Conservation (phyloP, 2,797 vertebrate species). For the Notolabrus celidotus region DNA sequence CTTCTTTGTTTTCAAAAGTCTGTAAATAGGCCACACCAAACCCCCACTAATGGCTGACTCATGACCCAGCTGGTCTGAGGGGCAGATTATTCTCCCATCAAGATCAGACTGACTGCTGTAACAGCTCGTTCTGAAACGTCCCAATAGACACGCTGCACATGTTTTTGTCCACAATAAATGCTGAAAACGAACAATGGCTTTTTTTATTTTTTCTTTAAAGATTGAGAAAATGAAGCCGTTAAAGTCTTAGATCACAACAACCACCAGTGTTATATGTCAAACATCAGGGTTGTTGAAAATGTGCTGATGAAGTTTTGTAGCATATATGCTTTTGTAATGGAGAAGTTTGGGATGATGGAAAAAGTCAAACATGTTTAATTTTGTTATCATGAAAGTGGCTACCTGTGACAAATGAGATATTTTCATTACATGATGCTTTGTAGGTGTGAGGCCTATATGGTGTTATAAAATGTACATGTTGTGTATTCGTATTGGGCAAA, state of each 20-base stretch:
- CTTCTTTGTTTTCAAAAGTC: conserved; percentile 37
- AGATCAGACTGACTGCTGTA: conserved; percentile 49
- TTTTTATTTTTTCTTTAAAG: conserved; percentile 29
- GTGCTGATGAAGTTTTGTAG: conserved; percentile 5
- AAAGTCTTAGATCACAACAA: neutral
- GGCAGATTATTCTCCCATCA: conserved; percentile 56
- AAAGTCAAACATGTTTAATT: conserved; percentile 29
- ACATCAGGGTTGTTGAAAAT: conserved; percentile 15
- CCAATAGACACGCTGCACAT: conserved; percentile 36
- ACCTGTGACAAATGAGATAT: conserved; percentile 28
- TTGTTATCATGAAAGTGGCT: conserved; percentile 37
- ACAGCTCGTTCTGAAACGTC: conserved; percentile 45
- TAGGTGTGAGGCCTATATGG: conserved; percentile 55
- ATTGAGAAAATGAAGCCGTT: conserved; percentile 28
- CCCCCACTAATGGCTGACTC: conserved; percentile 60
- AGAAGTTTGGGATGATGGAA: conserved; percentile 43
- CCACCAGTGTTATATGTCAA: conserved; percentile 2
- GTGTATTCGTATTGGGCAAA: conserved; percentile 79
- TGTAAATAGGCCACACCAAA: conserved; percentile 51
- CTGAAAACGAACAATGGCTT: conserved; percentile 27
- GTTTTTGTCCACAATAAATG: conserved; percentile 16
- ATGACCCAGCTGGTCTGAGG: conserved; percentile 54
- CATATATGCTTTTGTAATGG: conserved; percentile 30
- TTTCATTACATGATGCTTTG: conserved; percentile 47
- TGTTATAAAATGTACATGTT: conserved; percentile 68